Evolutionary conservation across 2,888 invertebrate species (phyloP), one percentile per base, ranked within the genome.

Genomic region (Phymatocera aterrima): DNA sequence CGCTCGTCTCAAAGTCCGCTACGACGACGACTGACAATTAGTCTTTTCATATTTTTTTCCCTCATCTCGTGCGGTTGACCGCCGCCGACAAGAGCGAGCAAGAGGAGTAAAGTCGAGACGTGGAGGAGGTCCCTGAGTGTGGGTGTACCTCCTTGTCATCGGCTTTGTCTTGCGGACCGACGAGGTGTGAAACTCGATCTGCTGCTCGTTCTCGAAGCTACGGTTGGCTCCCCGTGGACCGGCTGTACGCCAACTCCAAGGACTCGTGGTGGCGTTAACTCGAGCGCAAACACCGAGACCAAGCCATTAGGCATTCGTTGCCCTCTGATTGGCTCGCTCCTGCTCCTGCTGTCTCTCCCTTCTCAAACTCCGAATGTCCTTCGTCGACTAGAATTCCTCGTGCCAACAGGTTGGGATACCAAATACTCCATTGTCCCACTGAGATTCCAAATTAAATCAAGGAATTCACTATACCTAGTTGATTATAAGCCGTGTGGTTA

Each of bases 301-400:
- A 51, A 40, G 60, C 75, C 75, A 75, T 75, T 75, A 75, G 75
- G 75, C 75, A 75, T 75, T 75, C 75, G 75, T 75, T 75, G 57
- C 54, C 40, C 40, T 60, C 57, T 60, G 75, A 75, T 75, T 75
- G 75, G 75, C 60, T 60, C 40, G 40, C 40, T 51, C 12, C 57
- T 43, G 54, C 40, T 57, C 40, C 40, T 75, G 21, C 24, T 48
- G 34, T 68, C 68, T 68, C 68, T 24, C 68, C 37, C 68, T 68
- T 28, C 37, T 68, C 68, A 24, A 43, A 37, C 68, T 68, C 64
- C 64, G 10, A 34, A 64, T 37, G 64, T 64, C 64, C 64, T 64
- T 64, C 40, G 61, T 68, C 21, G 51, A 34, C 12, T 48, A 72
- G 51, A 72, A 48, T 72, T 72, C 51, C 51, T 51, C 48, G 18